These are phyloP conservation scores for Erebia aethiops DNA, from an alignment of 2,888 invertebrate species.

Conservation along the genomic window DNA sequence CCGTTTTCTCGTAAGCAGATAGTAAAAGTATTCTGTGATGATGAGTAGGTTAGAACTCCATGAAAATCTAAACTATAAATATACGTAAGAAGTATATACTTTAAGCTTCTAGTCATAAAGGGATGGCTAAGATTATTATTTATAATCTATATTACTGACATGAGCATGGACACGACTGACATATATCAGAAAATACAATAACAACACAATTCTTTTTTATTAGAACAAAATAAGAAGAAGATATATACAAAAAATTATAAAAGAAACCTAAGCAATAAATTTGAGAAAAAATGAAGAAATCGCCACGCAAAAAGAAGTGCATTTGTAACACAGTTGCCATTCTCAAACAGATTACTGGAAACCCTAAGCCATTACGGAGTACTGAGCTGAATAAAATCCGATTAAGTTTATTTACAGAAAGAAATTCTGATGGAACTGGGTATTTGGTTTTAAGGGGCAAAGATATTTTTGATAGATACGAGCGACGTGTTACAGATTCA, in stretches of 20 bases:
- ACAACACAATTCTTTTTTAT: background rate
- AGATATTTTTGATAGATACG: constrained; percentile 71
- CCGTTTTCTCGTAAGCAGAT: too few relatives aligned
- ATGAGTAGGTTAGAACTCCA: too few relatives aligned
- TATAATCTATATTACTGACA: too few relatives aligned
- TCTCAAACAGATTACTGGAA: constrained; percentile 57
- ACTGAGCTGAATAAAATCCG: constrained; percentile 61
- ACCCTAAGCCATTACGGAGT: constrained; percentile 45
- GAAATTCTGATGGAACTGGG: constrained; percentile 80
- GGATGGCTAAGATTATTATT: too few relatives aligned
- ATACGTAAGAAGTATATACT: too few relatives aligned
- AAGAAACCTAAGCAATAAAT: background rate
- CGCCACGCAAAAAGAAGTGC: constrained; percentile 52
- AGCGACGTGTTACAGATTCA: constrained; percentile 67
- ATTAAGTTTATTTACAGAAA: constrained; percentile 71
- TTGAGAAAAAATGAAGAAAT: constrained; percentile 19
- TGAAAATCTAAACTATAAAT: too few relatives aligned
- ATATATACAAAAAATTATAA: background rate
- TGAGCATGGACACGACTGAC: background rate
- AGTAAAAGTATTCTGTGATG: too few relatives aligned
- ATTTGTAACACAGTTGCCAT: constrained; percentile 57
- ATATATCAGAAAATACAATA: background rate
- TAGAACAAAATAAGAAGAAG: too few relatives aligned
- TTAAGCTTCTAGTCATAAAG: too few relatives aligned
- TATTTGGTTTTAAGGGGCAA: constrained; percentile 78